Evolutionary conservation across 2,113 vertebrate genomes (phyloP).

Genomic region (Leuciscus idus): DNA sequence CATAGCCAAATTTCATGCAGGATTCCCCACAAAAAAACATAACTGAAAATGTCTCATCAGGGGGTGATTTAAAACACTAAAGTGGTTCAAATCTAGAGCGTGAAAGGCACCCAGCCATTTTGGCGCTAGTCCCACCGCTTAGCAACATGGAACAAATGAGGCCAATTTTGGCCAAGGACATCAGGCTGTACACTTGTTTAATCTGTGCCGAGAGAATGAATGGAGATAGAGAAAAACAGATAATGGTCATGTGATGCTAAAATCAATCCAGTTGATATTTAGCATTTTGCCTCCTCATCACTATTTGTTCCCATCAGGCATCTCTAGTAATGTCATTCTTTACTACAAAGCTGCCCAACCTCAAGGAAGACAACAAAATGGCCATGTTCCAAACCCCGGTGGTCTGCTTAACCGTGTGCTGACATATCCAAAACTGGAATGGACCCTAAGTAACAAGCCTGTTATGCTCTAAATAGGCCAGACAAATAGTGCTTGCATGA

Average conservation of each 20-base stretch:
- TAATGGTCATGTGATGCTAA: neutral
- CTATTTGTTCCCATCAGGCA: neutral
- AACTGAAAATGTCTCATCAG: neutral
- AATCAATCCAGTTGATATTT: neutral
- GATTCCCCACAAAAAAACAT: neutral
- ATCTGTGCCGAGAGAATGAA: neutral
- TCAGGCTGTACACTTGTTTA: conserved; percentile 9
- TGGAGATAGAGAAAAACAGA: neutral
- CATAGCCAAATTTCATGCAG: neutral
- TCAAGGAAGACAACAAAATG: too few species aligned
- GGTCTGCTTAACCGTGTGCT: neutral
- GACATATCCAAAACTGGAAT: neutral
- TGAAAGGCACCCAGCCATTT: conserved; percentile 27
- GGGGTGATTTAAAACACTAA: neutral
- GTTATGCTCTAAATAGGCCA: neutral
- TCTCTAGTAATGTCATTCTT: neutral
- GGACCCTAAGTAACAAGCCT: neutral
- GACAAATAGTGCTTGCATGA: neutral
- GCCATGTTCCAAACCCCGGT: too few species aligned
- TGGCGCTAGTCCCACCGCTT: neutral
- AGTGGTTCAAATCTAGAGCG: neutral
- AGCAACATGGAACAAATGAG: conserved; percentile 11
- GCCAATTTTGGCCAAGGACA: conserved; percentile 40
- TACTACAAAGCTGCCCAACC: too few species aligned
- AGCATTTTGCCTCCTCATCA: neutral